Base-by-base conservation (phyloP, 2,888 invertebrate genomes). In the Petrolisthes cinctipes region DNA sequence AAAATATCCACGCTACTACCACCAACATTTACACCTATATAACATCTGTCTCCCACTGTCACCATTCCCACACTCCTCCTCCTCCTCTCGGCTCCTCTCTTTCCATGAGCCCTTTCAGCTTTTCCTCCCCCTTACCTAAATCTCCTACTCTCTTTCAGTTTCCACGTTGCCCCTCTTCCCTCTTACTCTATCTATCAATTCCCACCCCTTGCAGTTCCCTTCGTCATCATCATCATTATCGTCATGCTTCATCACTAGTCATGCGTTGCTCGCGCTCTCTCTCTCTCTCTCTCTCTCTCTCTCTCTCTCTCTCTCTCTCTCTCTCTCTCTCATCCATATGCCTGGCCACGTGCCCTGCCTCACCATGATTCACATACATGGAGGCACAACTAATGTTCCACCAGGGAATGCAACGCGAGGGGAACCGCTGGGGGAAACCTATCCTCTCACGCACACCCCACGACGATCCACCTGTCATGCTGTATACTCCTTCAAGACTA, bases 11-110 rank as follows among this genome's bases (percentile, higher is more conserved):
- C 37, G 37, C 37, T 37, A 37, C 37, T 37, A 37, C 37, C 37
- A 37, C 37, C 37, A 37, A 4, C n/a, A 14, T 75, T 75, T 6
- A n/a, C 75, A 4, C 80, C 51, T 11, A 7, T n/a, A 14, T 2
- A 7, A 37, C 53, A 23, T 80, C 80, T 80, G 51, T 53, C 80
- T 80, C 53, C 51, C 80, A 51, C 80, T 53, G 51, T 80, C 53
- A 51, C 80, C 51, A 14, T 53, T n/a, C 61, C 61, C 17, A 11
- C 61, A 61, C 61, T 17, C 1, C 61, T 61, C 61, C 61, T 17
- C 61, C 3, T 61, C 61, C 61, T 17, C 17, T n/a, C n/a, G n/a
- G n/a, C 17, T 61, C 61, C 61, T 61, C 61, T 17, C 61, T 17
- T 61, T 61, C 75, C 9, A 9, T n/a, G n/a, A n/a, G 11, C 80